These are phyloP conservation scores for Callithrix jacchus DNA, from an alignment of 2,113 vertebrate species.

Conservation along the genomic window DNA sequence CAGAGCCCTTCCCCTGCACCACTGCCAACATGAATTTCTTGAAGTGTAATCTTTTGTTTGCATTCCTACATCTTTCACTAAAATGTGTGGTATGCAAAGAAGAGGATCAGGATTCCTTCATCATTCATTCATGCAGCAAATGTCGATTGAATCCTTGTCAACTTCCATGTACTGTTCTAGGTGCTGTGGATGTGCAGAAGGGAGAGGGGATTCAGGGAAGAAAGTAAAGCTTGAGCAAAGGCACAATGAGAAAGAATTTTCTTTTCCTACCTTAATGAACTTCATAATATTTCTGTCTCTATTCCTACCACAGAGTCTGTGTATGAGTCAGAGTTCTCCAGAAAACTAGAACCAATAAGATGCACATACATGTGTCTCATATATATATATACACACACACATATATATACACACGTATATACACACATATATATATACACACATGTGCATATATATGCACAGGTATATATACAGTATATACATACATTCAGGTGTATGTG, in stretches of 20 bases:
- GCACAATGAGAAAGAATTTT: background rate
- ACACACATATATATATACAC: too few relatives aligned
- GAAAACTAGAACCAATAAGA: background rate
- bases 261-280: background rate
- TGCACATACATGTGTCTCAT: accelerated
- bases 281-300: background rate
- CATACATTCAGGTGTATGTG: too few relatives aligned
- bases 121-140: background rate
- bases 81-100: background rate
- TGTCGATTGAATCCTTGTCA: background rate
- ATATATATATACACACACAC: too few relatives aligned
- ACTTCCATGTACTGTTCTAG: background rate
- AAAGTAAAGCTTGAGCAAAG: background rate
- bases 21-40: background rate
- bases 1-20: too few relatives aligned
- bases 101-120: background rate
- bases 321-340: background rate
- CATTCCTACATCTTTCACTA: accelerated
- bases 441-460: too few relatives aligned
- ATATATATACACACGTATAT: too few relatives aligned
- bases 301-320: background rate
- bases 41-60: background rate
- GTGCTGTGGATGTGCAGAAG: background rate
- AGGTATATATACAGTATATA: too few relatives aligned
- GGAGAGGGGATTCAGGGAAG: background rate